A percentile compares a stretch with the other conserved stretches of the same genome.
Evolutionary conservation across 1,140 invertebrate species (phyloP).

Genomic region (Dinoponera quadriceps): DNA sequence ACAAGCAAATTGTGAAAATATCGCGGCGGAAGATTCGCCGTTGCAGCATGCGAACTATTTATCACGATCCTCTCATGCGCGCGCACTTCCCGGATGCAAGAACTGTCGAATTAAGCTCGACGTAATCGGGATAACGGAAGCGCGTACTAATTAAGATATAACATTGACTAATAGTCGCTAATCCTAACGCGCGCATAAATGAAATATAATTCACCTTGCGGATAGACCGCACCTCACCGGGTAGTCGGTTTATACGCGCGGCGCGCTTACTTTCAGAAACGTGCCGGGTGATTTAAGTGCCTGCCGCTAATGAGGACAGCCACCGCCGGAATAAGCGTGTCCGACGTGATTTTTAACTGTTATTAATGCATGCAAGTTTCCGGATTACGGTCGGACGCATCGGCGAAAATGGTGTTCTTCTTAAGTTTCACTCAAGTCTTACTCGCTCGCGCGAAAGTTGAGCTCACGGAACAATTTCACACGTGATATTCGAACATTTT

Average conservation of each 20-base stretch:
- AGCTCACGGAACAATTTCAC: background rate
- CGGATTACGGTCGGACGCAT: conserved; percentile 1
- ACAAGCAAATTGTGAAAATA: conserved; percentile 29
- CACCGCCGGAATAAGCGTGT: conserved; percentile 1
- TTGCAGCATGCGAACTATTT: conserved; percentile 1
- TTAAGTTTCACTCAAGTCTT: background rate
- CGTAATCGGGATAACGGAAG: conserved; percentile 35
- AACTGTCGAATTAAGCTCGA: conserved; percentile 41
- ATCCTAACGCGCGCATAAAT: conserved; percentile 55
- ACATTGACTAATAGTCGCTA: conserved; percentile 63
- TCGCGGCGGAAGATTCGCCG: background rate
- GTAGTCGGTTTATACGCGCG: conserved; percentile 38
- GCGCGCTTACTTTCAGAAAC: conserved; percentile 32
- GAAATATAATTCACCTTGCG: conserved; percentile 63
- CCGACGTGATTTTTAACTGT: conserved; percentile 44
- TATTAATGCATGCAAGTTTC: conserved; percentile 22
- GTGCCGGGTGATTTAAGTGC: conserved; percentile 52
- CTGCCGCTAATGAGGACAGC: conserved; percentile 47
- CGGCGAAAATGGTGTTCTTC: background rate
- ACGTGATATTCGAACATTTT: no score
- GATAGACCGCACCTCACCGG: conserved; percentile 28
- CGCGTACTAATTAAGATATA: conserved; percentile 67
- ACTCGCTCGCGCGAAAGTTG: background rate
- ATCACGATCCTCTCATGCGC: background rate
- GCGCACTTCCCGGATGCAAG: conserved; percentile 1